A percentile compares a stretch with the other conserved stretches of the same genome.
These are phyloP conservation scores for Nothoprocta perdicaria DNA, from an alignment of 2,113 vertebrate genomes.

Conservation along the genomic window DNA sequence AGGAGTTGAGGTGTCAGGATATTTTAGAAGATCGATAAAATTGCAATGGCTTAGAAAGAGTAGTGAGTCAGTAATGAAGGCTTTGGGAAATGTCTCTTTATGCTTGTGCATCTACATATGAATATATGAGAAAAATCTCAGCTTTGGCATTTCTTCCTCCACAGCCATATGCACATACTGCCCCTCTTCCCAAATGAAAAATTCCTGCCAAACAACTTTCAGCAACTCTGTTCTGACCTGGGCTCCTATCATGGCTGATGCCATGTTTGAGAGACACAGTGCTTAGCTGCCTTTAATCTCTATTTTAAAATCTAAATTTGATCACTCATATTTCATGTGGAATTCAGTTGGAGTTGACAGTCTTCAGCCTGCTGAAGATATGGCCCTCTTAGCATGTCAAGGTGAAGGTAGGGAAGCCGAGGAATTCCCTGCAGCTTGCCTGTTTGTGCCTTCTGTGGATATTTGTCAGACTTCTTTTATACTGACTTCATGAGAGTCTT, in stretches of 20 bases:
- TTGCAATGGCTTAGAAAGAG: neutral
- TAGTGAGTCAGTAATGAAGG: neutral
- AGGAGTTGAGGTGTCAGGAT: neutral
- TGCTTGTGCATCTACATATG: neutral
- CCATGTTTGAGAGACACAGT: neutral
- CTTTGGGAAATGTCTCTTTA: neutral
- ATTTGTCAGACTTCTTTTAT: constrained; percentile 9
- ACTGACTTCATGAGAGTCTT: neutral
- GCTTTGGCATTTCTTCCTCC: neutral
- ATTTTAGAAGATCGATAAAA: neutral
- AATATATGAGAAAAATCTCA: neutral
- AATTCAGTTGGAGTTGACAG: neutral
- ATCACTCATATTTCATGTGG: neutral
- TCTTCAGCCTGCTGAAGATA: constrained; percentile 1
- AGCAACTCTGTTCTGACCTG: neutral
- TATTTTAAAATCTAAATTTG: constrained; percentile 11
- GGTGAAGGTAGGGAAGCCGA: neutral
- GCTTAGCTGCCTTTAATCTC: neutral
- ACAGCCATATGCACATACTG: accelerated
- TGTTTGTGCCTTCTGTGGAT: neutral
- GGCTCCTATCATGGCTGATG: neutral
- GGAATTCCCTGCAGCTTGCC: neutral
- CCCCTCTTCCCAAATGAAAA: neutral
- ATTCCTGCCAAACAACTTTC: neutral
- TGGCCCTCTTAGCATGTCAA: neutral